These are phyloP conservation scores for Penaeus chinensis DNA, from an alignment of 1,140 invertebrate species.

Conservation along the genomic window DNA sequence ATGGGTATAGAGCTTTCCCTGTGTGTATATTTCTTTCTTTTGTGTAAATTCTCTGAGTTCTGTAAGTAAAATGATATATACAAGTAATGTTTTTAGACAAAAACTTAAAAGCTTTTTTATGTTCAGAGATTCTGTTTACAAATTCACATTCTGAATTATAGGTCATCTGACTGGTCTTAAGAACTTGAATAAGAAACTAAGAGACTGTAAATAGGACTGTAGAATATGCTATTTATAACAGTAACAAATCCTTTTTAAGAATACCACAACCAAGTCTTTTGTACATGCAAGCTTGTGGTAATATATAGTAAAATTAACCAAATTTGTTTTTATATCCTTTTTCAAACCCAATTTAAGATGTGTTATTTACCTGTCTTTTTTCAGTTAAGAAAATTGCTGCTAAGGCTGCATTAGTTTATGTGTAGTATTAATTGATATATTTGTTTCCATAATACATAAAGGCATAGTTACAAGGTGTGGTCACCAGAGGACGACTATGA, in stretches of 20 bases:
- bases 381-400: not conserved
- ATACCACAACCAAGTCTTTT: conserved; percentile 57
- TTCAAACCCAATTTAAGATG: not conserved
- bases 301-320: conserved; percentile 26
- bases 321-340: too few species aligned
- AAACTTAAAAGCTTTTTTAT: not conserved
- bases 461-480: too few species aligned
- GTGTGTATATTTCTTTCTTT: too few species aligned
- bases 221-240: conserved; percentile 59
- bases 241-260: conserved; percentile 61
- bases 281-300: conserved; percentile 61
- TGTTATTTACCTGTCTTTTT: not conserved
- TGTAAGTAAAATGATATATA: too few species aligned
- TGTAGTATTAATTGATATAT: too few species aligned
- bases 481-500: too few species aligned
- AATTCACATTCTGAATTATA: conserved; percentile 31
- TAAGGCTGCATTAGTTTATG: too few species aligned
- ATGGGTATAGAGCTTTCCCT: too few species aligned
- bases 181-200: conserved; percentile 44
- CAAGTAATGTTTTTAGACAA: too few species aligned
- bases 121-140: not conserved
- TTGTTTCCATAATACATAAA: too few species aligned
- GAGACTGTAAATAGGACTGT: conserved; percentile 58
- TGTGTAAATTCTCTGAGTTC: too few species aligned
- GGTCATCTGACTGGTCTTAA: conserved; percentile 52